These are phyloP conservation scores for Rapana venosa DNA, from an alignment of 2,888 invertebrate genomes.

Conservation along the genomic window DNA sequence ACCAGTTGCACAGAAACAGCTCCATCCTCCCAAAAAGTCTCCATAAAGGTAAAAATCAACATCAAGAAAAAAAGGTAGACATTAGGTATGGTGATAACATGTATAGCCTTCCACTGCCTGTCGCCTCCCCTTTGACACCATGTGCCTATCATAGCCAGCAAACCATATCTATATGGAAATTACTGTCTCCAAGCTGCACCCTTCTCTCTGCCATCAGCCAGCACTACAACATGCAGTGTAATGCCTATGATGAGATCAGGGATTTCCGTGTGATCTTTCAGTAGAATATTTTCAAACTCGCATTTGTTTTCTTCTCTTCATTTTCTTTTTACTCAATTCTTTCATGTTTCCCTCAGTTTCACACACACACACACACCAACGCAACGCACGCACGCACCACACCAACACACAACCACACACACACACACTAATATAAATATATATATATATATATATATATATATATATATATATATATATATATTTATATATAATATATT, in stretches of 20 bases:
- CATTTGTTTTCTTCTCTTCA: background rate
- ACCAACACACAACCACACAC: too few species aligned
- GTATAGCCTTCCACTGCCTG: constrained; percentile 32
- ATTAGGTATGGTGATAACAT: constrained; percentile 37
- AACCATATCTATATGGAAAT: constrained; percentile 44
- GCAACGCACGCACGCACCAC: too few species aligned
- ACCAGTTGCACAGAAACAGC: too few species aligned
- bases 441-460: too few species aligned
- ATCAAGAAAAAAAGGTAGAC: background rate
- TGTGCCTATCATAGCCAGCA: constrained; percentile 24
- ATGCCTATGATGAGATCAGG: background rate
- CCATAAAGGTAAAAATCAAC: too few species aligned
- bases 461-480: too few species aligned
- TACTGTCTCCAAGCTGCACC: constrained; percentile 14
- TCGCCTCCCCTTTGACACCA: constrained; percentile 41
- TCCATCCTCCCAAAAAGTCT: too few species aligned
- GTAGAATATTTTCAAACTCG: background rate
- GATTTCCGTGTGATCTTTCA: background rate
- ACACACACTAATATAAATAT: too few species aligned
- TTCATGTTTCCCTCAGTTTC: too few species aligned
- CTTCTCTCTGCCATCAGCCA: background rate
- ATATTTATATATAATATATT: too few species aligned
- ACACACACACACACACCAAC: too few species aligned
- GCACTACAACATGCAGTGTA: background rate
- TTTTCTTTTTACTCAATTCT: background rate